These are phyloP conservation scores for Myotis davidii DNA, from an alignment of 2,113 vertebrate genomes.

Conservation along the genomic window DNA sequence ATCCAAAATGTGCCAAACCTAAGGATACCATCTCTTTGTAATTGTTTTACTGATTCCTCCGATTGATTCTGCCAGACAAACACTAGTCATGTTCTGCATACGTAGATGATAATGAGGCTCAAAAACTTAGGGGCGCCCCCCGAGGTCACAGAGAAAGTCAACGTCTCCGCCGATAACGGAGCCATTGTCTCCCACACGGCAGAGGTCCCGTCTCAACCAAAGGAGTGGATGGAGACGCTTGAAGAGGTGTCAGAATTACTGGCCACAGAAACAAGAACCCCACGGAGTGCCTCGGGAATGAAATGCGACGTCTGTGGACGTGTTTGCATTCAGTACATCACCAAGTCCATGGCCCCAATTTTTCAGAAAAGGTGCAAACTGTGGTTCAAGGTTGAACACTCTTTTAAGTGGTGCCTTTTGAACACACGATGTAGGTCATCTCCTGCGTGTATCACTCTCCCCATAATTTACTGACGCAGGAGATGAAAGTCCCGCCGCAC, in stretches of 20 bases:
- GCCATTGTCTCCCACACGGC: not conserved
- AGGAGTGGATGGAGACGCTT: not conserved
- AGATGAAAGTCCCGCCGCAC: conserved; percentile 31
- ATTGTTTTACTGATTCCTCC: not conserved
- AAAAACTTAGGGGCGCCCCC: too few species aligned
- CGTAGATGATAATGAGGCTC: not conserved
- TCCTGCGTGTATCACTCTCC: conserved; percentile 23
- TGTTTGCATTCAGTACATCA: not conserved
- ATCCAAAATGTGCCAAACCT: not conserved
- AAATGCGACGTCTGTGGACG: not conserved
- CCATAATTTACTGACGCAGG: conserved; percentile 42
- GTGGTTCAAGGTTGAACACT: not conserved
- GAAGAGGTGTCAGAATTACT: not conserved
- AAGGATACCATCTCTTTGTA: not conserved
- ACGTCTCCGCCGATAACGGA: not conserved
- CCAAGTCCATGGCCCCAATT: not conserved
- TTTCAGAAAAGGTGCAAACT: not conserved
- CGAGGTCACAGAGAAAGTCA: not conserved
- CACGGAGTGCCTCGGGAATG: not conserved
- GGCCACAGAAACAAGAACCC: not conserved
- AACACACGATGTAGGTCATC: conserved; percentile 41
- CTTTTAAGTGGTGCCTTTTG: conserved; percentile 46
- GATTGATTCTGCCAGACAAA: not conserved
- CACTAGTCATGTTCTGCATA: not conserved
- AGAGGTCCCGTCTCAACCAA: not conserved